Base-by-base conservation (phyloP, 2,888 invertebrate species). In the Andrena hattorfiana region DNA sequence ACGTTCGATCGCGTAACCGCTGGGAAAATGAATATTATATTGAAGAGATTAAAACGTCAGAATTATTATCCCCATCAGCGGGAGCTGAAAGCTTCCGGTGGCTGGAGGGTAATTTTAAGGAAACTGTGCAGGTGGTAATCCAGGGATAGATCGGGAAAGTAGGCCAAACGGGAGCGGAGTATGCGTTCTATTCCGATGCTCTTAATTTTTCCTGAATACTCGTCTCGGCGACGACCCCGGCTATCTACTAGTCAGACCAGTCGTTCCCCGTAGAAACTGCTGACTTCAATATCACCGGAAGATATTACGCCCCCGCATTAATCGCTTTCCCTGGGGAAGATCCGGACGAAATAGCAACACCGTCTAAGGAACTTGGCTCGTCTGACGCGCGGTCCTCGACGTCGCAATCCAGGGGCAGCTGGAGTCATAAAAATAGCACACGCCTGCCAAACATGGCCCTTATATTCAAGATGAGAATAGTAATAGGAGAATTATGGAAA, bases 51-150 rank as follows among this genome's bases (percentile, higher is more conserved):
- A 66, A 79, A 66, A 70, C 32, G 59, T 20, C 13, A 16, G 49
- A 77, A 80, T 66, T 77, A 66, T 77, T 74, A 66, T 74, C 70
- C 28, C 35, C 7, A 66, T 64, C 49, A 13, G 26, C 20, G 54
- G 10, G n/a, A 51, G 4, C 28, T 72, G 23, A 74, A 79, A 67
- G 67, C 48, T 54, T 78, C 42, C 32, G 63, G 4, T 20, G 13
- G 5, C 35, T 32, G 42, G 28, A 1, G 69, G 51, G 8, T 74
- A 56, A 62, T 64, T 71, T 35, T 20, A 35, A 71, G 28, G 67
- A 71, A 79, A 67, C 60, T 62, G 74, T 75, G 70, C 81, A 75
- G 70, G 23, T 71, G 79, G 35, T 74, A 70, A 79, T 82, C 74
- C 81, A 35, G 67, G 66, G 79, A 71, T 74, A 71, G 51, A 48